These are phyloP conservation scores for Abrostola triplasia DNA, from an alignment of 2,888 invertebrate genomes.

Conservation along the genomic window DNA sequence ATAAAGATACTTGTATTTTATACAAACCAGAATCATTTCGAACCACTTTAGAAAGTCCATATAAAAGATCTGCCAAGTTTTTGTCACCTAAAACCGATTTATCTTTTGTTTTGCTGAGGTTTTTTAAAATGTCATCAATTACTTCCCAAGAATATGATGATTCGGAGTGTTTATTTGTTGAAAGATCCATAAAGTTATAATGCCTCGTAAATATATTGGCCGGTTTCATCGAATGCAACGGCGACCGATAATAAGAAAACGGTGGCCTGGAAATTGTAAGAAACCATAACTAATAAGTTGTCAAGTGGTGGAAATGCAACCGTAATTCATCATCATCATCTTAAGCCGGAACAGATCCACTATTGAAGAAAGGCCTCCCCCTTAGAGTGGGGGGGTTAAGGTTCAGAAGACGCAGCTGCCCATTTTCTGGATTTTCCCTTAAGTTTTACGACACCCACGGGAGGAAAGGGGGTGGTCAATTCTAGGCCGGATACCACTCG, in stretches of 20 bases:
- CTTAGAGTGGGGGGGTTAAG: too few relatives aligned
- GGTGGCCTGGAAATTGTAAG: slow-evolving; percentile 9
- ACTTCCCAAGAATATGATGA: slow-evolving; percentile 54
- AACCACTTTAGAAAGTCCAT: slow-evolving; percentile 59
- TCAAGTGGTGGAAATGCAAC: slow-evolving; percentile 6
- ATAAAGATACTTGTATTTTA: background rate
- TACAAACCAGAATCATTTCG: slow-evolving; percentile 68
- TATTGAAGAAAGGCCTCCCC: too few relatives aligned
- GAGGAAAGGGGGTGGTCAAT: too few relatives aligned
- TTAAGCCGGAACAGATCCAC: too few relatives aligned
- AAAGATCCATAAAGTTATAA: slow-evolving; percentile 8
- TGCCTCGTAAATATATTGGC: slow-evolving; percentile 9
- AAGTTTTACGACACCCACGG: too few relatives aligned
- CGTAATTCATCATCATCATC: too few relatives aligned
- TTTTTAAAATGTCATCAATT: slow-evolving; percentile 64
- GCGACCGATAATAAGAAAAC: background rate
- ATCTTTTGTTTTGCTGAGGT: slow-evolving; percentile 54
- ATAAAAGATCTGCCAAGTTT: slow-evolving; percentile 52
- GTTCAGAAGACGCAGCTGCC: too few relatives aligned
- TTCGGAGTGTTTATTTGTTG: slow-evolving; percentile 13
- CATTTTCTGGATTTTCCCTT: too few relatives aligned
- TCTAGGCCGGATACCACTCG: too few relatives aligned
- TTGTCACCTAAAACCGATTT: slow-evolving; percentile 24
- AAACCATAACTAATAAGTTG: background rate
- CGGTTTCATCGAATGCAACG: slow-evolving; percentile 2